Evolutionary conservation across 2,113 vertebrate genomes (phyloP), one percentile per base, ranked within the genome.

Genomic region (Sigmodon hispidus): DNA sequence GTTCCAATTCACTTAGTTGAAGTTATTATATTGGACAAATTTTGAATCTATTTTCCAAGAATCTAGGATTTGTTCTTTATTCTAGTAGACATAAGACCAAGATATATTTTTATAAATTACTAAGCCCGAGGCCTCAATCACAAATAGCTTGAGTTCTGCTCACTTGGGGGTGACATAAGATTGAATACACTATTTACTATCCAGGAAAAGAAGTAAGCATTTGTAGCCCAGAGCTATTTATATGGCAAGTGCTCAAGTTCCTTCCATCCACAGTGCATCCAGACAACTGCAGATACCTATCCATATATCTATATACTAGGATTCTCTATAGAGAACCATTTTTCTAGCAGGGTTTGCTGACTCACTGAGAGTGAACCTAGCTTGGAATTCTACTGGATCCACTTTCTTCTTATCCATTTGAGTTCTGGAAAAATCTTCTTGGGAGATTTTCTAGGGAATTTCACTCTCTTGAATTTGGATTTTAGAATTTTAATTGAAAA

Each of bases 61-160:
- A 95, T 19, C 59, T 15, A 79, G 45, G 13, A n/a, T 40, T 21
- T 5, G 77, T 34, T 87, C 79, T 97, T 96, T 88, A 34, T 73
- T 90, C n/a, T 21, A 57, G 91, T 22, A 65, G 17, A 83, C 16
- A 86, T 29, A 95, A 36, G 36, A 90, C 17, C 72, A 95, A 95
- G 93, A 72, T 52, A 90, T 72, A 80, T 92, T 92, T 90, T 86
- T 94, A 93, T 92, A 92, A 94, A 94, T 77, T 73, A 85, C 40
- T 15, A 90, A 92, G 80, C 88, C 63, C 52, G 43, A 91, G 90
- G 92, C 83, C n/a, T 96, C 72, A 57, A 21, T 69, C 31, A 70
- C 43, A 89, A 86, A 94, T 72, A 96, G 63, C 67, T 91, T 65
- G 76, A 91, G 61, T 36, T 72, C 67, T 94, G 2, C 17, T 86